phyloP scores from a whole-genome alignment of 2,888 invertebrate species.

The Diplazon laetatorius region DNA sequence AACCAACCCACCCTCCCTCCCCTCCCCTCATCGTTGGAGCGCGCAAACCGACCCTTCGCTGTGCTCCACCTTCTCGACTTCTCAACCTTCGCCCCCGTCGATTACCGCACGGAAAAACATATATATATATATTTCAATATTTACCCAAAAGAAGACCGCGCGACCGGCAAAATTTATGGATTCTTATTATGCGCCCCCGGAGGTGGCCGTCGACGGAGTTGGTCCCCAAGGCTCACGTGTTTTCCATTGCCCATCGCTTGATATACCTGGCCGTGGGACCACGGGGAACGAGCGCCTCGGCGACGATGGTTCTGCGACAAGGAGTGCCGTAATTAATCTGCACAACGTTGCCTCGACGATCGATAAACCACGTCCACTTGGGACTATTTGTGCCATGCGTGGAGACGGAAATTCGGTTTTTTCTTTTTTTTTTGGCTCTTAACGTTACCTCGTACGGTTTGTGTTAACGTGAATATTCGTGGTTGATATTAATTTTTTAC shows the following conservation, averaged over 20 bases:
- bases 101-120: conserved; percentile 71
- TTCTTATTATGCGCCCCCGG: conserved; percentile 55
- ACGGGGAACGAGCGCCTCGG: neutral
- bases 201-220: conserved; percentile 39
- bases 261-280: neutral
- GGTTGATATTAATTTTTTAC: too few relatives aligned
- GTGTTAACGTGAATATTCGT: too few relatives aligned
- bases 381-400: neutral
- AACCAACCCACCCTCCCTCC: conserved; percentile 8
- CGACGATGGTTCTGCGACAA: neutral
- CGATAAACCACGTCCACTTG: neutral
- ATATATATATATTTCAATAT: conserved; percentile 80
- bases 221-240: conserved; percentile 6
- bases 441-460: too few relatives aligned
- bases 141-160: conserved; percentile 72
- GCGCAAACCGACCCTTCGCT: conserved; percentile 51
- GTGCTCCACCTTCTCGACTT: conserved; percentile 50
- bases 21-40: conserved; percentile 7
- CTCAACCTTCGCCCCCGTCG: conserved; percentile 63
- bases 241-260: neutral
- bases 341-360: neutral
- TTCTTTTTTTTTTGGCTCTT: neutral
- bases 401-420: neutral
- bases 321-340: neutral
- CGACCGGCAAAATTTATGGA: conserved; percentile 70